phyloP scores from a whole-genome alignment of 2,888 invertebrate species.

The Tipula lateralis region DNA sequence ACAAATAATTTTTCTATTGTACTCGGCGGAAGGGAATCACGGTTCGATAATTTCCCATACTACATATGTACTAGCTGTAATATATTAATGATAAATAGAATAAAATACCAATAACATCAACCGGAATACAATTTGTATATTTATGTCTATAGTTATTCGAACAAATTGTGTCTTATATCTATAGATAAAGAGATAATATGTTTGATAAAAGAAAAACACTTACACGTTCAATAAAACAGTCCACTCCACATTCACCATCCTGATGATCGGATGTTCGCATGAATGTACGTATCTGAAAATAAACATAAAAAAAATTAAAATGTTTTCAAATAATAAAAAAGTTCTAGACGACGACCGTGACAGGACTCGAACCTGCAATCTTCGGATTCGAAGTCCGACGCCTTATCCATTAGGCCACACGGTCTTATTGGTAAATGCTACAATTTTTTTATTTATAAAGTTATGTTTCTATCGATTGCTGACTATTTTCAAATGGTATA shows the following conservation, averaged over 20 bases:
- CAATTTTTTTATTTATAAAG: not conserved
- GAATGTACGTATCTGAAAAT: constrained; percentile 65
- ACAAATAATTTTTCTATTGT: not conserved
- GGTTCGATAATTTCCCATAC: constrained; percentile 24
- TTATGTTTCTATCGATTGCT: not conserved
- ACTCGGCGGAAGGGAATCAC: not conserved
- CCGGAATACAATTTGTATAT: not conserved
- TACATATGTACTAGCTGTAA: not conserved
- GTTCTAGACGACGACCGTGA: constrained; percentile 43
- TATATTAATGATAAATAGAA: not conserved
- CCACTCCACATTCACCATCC: constrained; percentile 60
- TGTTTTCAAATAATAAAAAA: constrained; percentile 36
- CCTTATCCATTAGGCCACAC: constrained; percentile 51
- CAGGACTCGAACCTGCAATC: constrained; percentile 51
- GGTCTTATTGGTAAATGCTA: constrained; percentile 35
- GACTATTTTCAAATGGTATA: not conserved
- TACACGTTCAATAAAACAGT: constrained; percentile 70
- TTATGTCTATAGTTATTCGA: not conserved
- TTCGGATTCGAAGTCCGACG: constrained; percentile 46
- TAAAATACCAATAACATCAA: not conserved
- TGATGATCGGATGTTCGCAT: constrained; percentile 35
- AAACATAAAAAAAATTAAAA: constrained; percentile 36
- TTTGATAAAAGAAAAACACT: no score
- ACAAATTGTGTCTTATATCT: not conserved
- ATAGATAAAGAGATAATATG: no score